Evolutionary conservation across 2,113 vertebrate species (phyloP).

Genomic region (Psilopogon haemacephalus): DNA sequence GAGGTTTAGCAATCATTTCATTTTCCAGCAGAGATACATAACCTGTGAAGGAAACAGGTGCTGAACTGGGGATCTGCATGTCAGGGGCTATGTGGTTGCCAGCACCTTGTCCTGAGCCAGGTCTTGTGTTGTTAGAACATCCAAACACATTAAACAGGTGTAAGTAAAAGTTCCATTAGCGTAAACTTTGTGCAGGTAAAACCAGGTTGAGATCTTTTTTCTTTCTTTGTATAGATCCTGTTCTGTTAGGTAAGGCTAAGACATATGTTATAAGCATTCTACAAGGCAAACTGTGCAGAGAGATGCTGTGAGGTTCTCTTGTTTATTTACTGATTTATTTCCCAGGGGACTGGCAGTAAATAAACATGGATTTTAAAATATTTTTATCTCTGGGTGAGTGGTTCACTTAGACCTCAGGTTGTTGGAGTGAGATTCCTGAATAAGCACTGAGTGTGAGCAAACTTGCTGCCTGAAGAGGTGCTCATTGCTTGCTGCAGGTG

Average conservation of each 20-base stretch:
- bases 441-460: neutral
- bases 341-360: neutral
- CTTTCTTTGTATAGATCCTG: neutral
- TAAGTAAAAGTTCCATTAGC: neutral
- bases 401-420: neutral
- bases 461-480: neutral
- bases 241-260: neutral
- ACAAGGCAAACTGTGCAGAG: neutral
- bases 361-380: neutral
- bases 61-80: rapidly evolving
- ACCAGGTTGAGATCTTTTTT: neutral
- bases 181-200: neutral
- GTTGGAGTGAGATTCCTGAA: neutral
- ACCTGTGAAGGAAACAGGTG: rapidly evolving
- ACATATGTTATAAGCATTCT: neutral
- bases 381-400: neutral
- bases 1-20: neutral
- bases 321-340: neutral
- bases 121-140: neutral
- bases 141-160: neutral
- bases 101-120: neutral
- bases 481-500: neutral
- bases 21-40: neutral
- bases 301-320: neutral
- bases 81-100: neutral